Conservation (phyloP, 2,113 vertebrate genomes). For the Pyrgilauda ruficollis region DNA sequence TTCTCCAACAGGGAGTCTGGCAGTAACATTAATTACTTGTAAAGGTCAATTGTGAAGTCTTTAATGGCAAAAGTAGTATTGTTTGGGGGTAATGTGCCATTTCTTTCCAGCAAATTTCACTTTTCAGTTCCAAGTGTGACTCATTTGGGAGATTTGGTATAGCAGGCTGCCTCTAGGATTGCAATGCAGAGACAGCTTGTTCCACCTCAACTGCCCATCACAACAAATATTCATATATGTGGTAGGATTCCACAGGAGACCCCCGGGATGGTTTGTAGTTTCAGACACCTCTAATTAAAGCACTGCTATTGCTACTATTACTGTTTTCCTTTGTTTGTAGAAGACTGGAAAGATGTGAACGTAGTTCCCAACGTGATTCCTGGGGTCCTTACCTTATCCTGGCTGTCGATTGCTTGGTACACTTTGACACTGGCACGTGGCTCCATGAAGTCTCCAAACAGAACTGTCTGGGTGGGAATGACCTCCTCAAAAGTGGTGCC, state of each 20-base stretch:
- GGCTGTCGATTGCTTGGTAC: constrained; percentile 80
- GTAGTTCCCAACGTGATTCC: neutral
- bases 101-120: constrained; percentile 34
- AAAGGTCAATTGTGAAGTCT: constrained; percentile 62
- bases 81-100: constrained; percentile 45
- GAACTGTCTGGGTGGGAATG: constrained; percentile 79
- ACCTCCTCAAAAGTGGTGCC: constrained; percentile 78
- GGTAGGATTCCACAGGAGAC: neutral
- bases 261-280: neutral
- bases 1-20: constrained; percentile 47
- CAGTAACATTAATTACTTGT: constrained; percentile 62
- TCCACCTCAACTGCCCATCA: neutral
- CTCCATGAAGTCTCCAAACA: constrained; percentile 90
- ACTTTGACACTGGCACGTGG: constrained; percentile 73
- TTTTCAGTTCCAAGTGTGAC: neutral
- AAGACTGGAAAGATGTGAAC: neutral
- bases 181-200: neutral
- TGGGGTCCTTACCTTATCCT: constrained; percentile 74
- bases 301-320: neutral
- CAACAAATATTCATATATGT: neutral
- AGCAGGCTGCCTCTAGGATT: constrained; percentile 14
- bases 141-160: neutral
- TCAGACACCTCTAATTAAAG: neutral
- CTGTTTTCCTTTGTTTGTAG: neutral
- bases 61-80: constrained; percentile 49